A percentile compares a stretch with the other conserved stretches of the same genome.
These are phyloP conservation scores for Microtus montanus DNA, from an alignment of 2,113 vertebrate species.

Conservation along the genomic window DNA sequence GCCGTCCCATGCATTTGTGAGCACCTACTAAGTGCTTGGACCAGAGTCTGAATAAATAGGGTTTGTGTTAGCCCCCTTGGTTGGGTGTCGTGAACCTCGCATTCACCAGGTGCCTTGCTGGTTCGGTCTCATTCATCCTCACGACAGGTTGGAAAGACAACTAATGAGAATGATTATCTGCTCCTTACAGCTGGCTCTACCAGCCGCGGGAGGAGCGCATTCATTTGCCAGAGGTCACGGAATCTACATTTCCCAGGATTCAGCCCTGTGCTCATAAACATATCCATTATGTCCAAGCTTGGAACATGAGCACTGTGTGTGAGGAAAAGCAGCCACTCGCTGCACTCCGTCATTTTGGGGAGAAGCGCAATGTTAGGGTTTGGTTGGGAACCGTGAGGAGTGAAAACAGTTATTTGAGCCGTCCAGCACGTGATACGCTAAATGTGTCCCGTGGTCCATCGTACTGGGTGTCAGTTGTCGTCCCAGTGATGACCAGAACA, in stretches of 20 bases:
- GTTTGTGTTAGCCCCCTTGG: neutral
- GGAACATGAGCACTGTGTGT: slow-evolving; percentile 36
- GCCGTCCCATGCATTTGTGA: neutral
- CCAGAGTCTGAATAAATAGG: neutral
- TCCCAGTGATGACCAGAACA: slow-evolving; percentile 25
- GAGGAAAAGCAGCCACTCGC: neutral
- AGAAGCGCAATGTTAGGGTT: slow-evolving; percentile 32
- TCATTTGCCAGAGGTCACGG: slow-evolving; percentile 76
- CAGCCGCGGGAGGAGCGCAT: slow-evolving; percentile 58
- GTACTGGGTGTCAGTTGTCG: neutral
- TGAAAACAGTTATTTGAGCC: slow-evolving; percentile 29
- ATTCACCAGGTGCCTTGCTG: slow-evolving; percentile 56
- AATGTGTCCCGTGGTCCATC: neutral
- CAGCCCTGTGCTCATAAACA: slow-evolving; percentile 65
- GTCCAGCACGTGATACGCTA: neutral
- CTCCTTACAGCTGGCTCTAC: slow-evolving; percentile 73
- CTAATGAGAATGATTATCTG: slow-evolving; percentile 79
- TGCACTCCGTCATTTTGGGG: slow-evolving; percentile 58
- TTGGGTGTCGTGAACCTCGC: neutral
- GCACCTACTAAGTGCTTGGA: slow-evolving; percentile 59
- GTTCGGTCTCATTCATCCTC: slow-evolving; percentile 71
- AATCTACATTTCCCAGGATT: slow-evolving; percentile 77
- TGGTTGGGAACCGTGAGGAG: slow-evolving; percentile 38
- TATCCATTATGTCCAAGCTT: slow-evolving; percentile 69
- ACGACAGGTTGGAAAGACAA: slow-evolving; percentile 65